Conservation (phyloP, 30 jellyfish, hydroid and myxozoan genomes). For the Nemopilema nomurai region DNA sequence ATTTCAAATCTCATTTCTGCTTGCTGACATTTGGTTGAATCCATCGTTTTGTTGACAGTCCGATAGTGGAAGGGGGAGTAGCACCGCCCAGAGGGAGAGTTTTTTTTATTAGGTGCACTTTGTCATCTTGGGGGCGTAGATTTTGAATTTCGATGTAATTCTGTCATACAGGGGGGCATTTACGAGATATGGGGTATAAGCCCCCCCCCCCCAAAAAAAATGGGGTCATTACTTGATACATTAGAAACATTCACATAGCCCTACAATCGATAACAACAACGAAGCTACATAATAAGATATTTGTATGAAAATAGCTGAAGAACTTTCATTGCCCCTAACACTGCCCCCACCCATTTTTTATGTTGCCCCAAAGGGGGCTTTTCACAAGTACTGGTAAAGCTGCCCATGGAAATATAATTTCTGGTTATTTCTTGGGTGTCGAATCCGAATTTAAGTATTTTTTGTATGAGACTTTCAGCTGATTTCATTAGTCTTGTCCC, state of each 20-base stretch:
- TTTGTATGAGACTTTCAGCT: background rate
- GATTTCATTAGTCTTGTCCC: conserved; percentile 9
- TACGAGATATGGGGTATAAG: conserved; percentile 13
- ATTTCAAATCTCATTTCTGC: too few species aligned
- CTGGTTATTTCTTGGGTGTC: conserved; percentile 36
- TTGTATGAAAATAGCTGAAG: background rate
- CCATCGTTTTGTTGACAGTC: too few species aligned
- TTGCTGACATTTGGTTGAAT: too few species aligned
- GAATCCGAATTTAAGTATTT: background rate
- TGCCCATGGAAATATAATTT: conserved; percentile 8
- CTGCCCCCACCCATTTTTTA: background rate
- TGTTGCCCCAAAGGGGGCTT: conserved; percentile 27
- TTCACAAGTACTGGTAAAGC: conserved; percentile 35
- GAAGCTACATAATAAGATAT: background rate
- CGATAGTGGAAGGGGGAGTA: background rate
- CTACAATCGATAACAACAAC: background rate
- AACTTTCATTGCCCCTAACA: background rate
- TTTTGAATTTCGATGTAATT: conserved; percentile 4
- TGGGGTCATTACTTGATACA: conserved; percentile 14
- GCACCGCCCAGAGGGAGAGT: background rate
- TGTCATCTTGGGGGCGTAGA: background rate
- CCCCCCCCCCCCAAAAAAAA: too few species aligned
- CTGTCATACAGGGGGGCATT: conserved; percentile 29
- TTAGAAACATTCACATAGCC: background rate
- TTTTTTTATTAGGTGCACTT: background rate